Percentiles rank a stretch among this genome's conserved stretches.
Conservation (phyloP, 2,113 vertebrate species). For the Acanthisitta chloris region DNA sequence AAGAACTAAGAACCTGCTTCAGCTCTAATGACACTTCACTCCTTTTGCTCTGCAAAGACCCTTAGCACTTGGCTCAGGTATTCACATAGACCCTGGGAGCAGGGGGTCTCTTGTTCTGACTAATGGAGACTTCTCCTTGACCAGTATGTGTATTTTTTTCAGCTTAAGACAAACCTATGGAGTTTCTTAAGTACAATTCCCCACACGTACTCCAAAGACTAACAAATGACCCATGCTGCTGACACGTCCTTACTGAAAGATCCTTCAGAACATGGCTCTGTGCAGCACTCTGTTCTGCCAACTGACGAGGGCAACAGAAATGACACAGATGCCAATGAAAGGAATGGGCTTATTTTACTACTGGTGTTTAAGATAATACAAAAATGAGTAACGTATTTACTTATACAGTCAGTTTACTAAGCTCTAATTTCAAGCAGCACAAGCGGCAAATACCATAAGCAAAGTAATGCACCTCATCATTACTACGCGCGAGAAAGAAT, state of each 20-base stretch:
- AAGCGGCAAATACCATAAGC: too few relatives aligned
- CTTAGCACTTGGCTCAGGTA: not conserved
- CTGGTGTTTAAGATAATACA: too few relatives aligned
- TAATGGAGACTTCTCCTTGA: not conserved
- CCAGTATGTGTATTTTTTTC: not conserved
- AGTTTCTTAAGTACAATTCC: not conserved
- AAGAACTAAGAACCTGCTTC: not conserved
- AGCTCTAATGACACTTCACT: not conserved
- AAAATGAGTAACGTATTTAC: too few relatives aligned
- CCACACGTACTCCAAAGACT: not conserved
- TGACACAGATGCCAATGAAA: too few relatives aligned
- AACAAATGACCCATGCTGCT: not conserved
- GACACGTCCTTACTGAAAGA: not conserved
- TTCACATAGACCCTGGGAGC: not conserved
- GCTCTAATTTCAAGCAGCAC: too few relatives aligned
- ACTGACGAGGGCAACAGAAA: too few relatives aligned
- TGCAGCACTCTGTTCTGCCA: too few relatives aligned
- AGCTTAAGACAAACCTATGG: not conserved
- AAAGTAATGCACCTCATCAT: too few relatives aligned
- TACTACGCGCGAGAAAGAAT: too few relatives aligned
- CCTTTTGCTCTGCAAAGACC: not conserved
- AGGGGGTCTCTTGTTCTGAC: not conserved
- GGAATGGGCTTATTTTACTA: too few relatives aligned
- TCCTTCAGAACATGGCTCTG: not conserved
- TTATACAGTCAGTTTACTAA: too few relatives aligned